A percentile compares a stretch with the other conserved stretches of the same genome.
Evolutionary conservation across 2,888 invertebrate species (phyloP).

Genomic region (Blera fallax): DNA sequence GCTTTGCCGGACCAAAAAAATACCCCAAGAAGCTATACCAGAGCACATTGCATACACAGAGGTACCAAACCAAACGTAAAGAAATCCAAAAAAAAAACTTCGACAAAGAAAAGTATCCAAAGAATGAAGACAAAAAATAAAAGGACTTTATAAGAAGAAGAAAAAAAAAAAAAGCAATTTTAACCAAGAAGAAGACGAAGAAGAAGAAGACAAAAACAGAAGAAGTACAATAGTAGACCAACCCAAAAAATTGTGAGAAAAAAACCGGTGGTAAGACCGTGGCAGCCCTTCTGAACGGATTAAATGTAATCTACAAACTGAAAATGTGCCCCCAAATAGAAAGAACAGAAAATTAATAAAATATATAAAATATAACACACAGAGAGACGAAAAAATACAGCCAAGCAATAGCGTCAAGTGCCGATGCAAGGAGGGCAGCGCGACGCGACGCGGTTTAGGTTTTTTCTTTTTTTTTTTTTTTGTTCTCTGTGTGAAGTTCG

Average conservation of each 20-base stretch:
- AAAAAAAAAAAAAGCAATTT: constrained; percentile 46
- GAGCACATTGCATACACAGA: constrained; percentile 38
- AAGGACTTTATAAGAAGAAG: constrained; percentile 63
- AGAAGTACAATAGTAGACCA: constrained; percentile 65
- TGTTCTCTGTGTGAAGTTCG: constrained; percentile 61
- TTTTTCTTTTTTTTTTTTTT: constrained; percentile 23
- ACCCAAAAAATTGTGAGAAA: constrained; percentile 74
- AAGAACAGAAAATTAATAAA: constrained; percentile 73
- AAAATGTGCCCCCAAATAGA: constrained; percentile 74
- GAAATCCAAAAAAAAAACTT: constrained; percentile 63
- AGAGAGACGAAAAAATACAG: constrained; percentile 66
- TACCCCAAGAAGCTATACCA: constrained; percentile 65
- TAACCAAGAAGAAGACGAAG: constrained; percentile 72
- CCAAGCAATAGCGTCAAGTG: constrained; percentile 59
- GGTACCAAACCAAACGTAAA: constrained; percentile 25
- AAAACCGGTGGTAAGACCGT: constrained; percentile 74
- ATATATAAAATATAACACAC: constrained; percentile 72
- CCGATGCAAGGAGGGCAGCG: constrained; percentile 33
- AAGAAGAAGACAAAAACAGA: not conserved
- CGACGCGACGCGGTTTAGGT: constrained; percentile 4
- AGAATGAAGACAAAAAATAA: constrained; percentile 64
- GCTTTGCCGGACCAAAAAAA: constrained; percentile 64
- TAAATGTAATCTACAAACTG: constrained; percentile 78
- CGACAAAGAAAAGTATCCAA: constrained; percentile 57
- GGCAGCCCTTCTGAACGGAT: constrained; percentile 78